These are phyloP conservation scores for Ptychadena robeensis DNA, from an alignment of 2,797 vertebrate genomes.

Conservation along the genomic window DNA sequence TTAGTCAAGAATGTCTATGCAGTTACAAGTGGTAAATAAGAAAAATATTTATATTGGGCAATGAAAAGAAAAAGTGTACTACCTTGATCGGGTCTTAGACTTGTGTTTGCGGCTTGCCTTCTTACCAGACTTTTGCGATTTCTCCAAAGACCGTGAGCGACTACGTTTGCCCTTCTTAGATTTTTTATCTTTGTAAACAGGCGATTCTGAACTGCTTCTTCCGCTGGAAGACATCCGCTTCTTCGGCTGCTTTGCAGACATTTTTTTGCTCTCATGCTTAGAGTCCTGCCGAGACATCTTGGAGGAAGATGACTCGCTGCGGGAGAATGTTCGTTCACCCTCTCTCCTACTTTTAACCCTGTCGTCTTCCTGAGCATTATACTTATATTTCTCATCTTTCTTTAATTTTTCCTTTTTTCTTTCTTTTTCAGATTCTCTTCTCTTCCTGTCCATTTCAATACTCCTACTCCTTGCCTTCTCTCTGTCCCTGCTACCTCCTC, in stretches of 20 bases:
- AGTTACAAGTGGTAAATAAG: constrained; percentile 47
- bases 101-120: constrained; percentile 99
- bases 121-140: constrained; percentile 99
- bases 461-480: constrained; percentile 89
- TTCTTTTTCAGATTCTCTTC: constrained; percentile 84
- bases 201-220: constrained; percentile 89
- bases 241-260: constrained; percentile 88
- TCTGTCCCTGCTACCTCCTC: constrained; percentile 87
- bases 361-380: constrained; percentile 82
- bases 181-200: constrained; percentile 97
- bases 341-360: constrained; percentile 81
- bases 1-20: not conserved
- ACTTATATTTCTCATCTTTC: constrained; percentile 85
- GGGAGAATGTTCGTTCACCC: constrained; percentile 83
- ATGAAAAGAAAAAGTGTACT: constrained; percentile 94
- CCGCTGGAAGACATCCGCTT: constrained; percentile 89
- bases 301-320: constrained; percentile 79
- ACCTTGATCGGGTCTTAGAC: constrained; percentile 99
- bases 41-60: constrained; percentile 79
- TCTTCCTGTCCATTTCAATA: constrained; percentile 87
- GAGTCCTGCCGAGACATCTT: constrained; percentile 88
- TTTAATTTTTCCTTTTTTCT: constrained; percentile 84
- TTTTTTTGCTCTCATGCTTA: constrained; percentile 86
- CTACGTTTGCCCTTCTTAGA: constrained; percentile 98
- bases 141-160: constrained; percentile 96